A percentile compares a stretch with the other conserved stretches of the same genome.
phyloP scores from a whole-genome alignment of 2,888 invertebrate genomes.

The Crematogaster levior region DNA sequence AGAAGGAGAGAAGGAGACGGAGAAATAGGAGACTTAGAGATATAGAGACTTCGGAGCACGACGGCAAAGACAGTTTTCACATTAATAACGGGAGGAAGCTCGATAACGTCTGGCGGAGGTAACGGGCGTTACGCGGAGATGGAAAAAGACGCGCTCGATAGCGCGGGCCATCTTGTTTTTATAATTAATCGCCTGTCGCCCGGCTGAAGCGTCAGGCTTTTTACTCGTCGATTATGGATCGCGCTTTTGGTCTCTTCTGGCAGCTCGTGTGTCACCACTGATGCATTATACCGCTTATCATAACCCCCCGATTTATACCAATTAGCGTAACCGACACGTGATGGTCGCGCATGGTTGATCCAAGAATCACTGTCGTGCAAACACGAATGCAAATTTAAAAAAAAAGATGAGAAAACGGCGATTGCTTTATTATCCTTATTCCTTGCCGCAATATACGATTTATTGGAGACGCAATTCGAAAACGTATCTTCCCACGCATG shows the following conservation, averaged over 20 bases:
- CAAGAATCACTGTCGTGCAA: neutral
- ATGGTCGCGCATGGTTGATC: neutral
- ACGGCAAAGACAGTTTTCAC: constrained; percentile 60
- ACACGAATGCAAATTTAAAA: too few species aligned
- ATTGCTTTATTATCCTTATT: neutral
- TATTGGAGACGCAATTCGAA: neutral
- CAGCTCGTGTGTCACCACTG: constrained; percentile 43
- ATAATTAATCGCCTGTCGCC: constrained; percentile 53
- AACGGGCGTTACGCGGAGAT: constrained; percentile 48
- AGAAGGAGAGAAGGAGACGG: neutral
- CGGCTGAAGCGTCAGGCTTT: constrained; percentile 29
- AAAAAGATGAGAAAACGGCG: neutral
- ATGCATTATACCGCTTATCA: constrained; percentile 32
- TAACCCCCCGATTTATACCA: constrained; percentile 34
- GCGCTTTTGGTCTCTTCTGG: constrained; percentile 32
- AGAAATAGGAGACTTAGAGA: constrained; percentile 40
- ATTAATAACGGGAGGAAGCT: constrained; percentile 65
- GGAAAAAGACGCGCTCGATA: constrained; percentile 55
- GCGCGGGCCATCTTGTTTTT: constrained; percentile 51
- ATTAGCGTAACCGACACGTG: constrained; percentile 22
- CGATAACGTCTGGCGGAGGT: constrained; percentile 54
- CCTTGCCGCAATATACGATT: neutral
- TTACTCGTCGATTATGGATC: constrained; percentile 49
- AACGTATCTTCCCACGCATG: neutral
- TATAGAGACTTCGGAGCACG: constrained; percentile 37